phyloP scores from a whole-genome alignment of 1,140 invertebrate genomes.

The Drosophila ambigua region DNA sequence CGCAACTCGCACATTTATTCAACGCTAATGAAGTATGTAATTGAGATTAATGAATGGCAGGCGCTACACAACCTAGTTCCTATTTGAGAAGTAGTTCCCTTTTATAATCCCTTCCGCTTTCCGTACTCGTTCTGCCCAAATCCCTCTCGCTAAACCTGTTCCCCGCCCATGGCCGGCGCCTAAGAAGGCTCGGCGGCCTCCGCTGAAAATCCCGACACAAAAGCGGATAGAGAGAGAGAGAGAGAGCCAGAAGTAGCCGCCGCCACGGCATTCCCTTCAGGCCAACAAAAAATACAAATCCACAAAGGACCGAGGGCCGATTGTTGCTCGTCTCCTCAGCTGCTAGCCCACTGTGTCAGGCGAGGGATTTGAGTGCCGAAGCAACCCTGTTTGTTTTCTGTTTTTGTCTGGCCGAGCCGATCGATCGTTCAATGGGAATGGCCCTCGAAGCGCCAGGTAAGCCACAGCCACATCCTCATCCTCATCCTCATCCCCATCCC shows the following conservation, averaged over 20 bases:
- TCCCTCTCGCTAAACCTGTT: conserved; percentile 51
- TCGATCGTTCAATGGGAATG: conserved; percentile 60
- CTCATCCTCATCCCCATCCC: conserved; percentile 19
- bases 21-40: conserved; percentile 38
- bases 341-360: conserved; percentile 29
- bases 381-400: conserved; percentile 47
- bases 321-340: conserved; percentile 15
- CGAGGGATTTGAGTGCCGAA: conserved; percentile 3
- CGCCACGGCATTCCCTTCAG: too few relatives aligned
- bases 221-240: background rate
- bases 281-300: background rate
- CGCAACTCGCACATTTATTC: background rate
- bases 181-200: conserved; percentile 19
- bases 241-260: conserved; percentile 10
- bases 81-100: conserved; percentile 37
- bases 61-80: conserved; percentile 18
- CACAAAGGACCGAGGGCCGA: background rate
- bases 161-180: conserved; percentile 46
- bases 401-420: conserved; percentile 39
- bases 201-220: conserved; percentile 17
- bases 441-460: conserved; percentile 73
- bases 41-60: conserved; percentile 37
- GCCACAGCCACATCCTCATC: conserved; percentile 53
- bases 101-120: conserved; percentile 22
- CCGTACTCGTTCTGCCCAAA: conserved; percentile 28